Conservation (phyloP, 2,113 vertebrate species). For the Acanthochromis polyacanthus region DNA sequence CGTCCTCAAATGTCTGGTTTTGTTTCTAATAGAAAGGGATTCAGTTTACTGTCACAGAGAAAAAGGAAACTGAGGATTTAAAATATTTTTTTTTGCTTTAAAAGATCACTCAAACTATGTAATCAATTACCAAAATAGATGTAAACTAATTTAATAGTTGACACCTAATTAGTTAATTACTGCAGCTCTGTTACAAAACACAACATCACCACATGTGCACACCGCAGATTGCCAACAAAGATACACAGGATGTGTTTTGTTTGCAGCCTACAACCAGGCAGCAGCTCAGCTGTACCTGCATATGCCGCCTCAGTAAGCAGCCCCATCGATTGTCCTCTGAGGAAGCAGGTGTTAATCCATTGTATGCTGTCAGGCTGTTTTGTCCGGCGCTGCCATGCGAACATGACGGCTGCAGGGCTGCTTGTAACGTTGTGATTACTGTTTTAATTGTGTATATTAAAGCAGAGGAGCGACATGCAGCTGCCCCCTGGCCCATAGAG, state of each 20-base stretch:
- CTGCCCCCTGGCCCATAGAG: too few relatives aligned
- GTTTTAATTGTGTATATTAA: background rate
- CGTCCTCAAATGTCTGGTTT: too few relatives aligned
- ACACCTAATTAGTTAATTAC: too few relatives aligned
- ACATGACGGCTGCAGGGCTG: too few relatives aligned
- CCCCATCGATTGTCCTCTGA: slow-evolving; percentile 58
- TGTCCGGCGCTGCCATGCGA: slow-evolving; percentile 6
- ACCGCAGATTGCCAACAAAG: background rate
- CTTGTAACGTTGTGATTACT: background rate
- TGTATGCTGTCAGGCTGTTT: slow-evolving; percentile 38
- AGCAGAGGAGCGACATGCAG: background rate
- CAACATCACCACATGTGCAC: background rate
- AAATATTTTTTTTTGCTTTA: too few relatives aligned
- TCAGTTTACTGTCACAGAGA: too few relatives aligned
- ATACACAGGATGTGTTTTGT: background rate
- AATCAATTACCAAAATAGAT: too few relatives aligned
- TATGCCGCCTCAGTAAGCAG: slow-evolving; percentile 1
- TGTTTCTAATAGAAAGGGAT: too few relatives aligned
- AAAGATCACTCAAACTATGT: too few relatives aligned
- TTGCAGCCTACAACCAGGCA: background rate
- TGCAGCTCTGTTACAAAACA: background rate
- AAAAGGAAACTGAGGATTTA: too few relatives aligned
- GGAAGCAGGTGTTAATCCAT: slow-evolving; percentile 74
- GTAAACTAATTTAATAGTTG: too few relatives aligned
- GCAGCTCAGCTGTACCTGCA: background rate